These are phyloP conservation scores for Willowsia nigromaculata DNA, from an alignment of 2,888 invertebrate species.

Conservation along the genomic window DNA sequence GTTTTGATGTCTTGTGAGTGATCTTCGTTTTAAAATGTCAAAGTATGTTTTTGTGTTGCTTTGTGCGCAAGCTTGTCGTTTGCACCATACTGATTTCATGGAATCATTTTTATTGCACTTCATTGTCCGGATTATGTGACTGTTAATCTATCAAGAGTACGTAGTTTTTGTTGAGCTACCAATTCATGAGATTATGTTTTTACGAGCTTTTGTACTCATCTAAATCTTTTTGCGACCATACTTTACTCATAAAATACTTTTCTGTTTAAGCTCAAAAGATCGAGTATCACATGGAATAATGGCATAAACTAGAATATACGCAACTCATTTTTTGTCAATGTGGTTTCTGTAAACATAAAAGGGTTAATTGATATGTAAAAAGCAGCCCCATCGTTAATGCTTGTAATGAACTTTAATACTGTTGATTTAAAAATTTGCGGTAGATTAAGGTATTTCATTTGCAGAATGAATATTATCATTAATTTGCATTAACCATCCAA, in stretches of 20 bases:
- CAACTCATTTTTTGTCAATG: not conserved
- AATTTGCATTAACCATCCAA: not conserved
- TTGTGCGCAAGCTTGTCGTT: not conserved
- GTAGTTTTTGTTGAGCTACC: not conserved
- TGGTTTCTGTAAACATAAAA: too few species aligned
- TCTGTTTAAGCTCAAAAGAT: too few species aligned
- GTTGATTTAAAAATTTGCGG: slow-evolving; percentile 16
- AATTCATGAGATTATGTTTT: not conserved
- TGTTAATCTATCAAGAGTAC: not conserved
- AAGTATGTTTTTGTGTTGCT: not conserved
- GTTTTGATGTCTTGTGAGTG: not conserved
- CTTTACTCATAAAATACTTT: too few species aligned
- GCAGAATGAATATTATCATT: slow-evolving; percentile 34
- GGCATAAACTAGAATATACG: not conserved
- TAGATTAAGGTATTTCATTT: slow-evolving; percentile 40
- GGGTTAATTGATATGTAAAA: too few species aligned
- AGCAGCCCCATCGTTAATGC: not conserved
- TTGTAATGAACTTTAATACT: not conserved
- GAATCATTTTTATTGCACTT: not conserved
- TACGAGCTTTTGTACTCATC: too few species aligned
- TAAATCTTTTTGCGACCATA: too few species aligned
- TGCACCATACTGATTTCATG: too few species aligned
- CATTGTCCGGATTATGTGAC: slow-evolving; percentile 8
- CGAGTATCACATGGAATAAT: not conserved
- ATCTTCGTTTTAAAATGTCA: not conserved